A percentile compares a stretch with the other conserved stretches of the same genome.
Conservation (phyloP, 2,113 vertebrate genomes). For the Indicator indicator region DNA sequence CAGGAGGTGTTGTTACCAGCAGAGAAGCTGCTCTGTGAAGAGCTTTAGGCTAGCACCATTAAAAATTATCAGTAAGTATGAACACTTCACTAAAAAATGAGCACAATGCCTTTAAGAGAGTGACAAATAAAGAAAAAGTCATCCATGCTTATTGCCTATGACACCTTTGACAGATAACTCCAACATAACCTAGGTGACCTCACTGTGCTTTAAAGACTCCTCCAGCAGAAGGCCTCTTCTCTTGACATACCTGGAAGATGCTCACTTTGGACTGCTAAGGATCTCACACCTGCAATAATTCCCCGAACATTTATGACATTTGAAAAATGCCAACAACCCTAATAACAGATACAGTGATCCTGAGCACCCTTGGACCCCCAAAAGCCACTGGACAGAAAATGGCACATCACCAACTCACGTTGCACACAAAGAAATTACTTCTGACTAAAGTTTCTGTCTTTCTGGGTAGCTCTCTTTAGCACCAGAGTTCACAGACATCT, state of each 20-base stretch:
- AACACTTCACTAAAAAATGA: not conserved
- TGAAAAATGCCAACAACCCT: rapidly evolving
- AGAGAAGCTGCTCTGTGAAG: not conserved
- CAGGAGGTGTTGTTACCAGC: not conserved
- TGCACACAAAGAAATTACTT: rapidly evolving
- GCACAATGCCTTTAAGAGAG: not conserved
- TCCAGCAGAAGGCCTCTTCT: not conserved
- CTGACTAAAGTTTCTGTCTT: not conserved
- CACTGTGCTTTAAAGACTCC: rapidly evolving
- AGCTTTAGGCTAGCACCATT: not conserved
- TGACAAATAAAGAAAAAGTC: not conserved
- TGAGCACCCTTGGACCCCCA: not conserved
- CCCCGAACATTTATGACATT: rapidly evolving
- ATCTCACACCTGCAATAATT: not conserved
- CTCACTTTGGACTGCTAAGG: not conserved
- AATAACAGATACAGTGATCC: rapidly evolving
- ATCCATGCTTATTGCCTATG: rapidly evolving
- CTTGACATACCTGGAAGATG: not conserved
- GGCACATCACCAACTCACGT: rapidly evolving
- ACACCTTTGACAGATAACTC: not conserved
- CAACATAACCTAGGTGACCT: not conserved
- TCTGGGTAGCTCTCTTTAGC: too few relatives aligned
- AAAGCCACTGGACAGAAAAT: rapidly evolving
- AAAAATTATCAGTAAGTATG: not conserved
- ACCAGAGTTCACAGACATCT: not conserved